Base-by-base conservation (phyloP, 2,113 vertebrate species). In the Myanophis thanlyinensis region DNA sequence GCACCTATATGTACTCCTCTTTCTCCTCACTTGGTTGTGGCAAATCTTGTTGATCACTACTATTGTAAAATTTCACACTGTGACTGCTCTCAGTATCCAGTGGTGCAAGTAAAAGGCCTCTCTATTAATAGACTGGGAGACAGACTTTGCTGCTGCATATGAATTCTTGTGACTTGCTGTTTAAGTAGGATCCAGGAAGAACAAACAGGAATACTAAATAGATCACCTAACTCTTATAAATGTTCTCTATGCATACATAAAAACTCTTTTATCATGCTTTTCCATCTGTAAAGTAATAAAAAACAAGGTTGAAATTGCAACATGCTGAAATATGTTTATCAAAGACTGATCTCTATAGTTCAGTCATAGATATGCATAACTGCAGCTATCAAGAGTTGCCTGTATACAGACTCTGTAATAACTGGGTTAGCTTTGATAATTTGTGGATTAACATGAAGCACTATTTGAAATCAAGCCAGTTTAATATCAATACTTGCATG, bases 391-490 rank as follows among this genome's bases (percentile, higher is more conserved):
- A 80, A 40, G n/a, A 80, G n/a, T 15, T 40, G 40, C 15, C 67
- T 40, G 18, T 80, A 40, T 80, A 80, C 15, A 22, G 18, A 80
- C 35, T 40, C 18, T 86, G 25, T 62, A 80, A 85, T 95, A 51
- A 56, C 49, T 94, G 93, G 56, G 48, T 96, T 95, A 94, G 91
- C 92, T 87, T 54, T 96, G 96, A 93, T 95, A 96, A 95, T 95
- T n/a, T 59, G 80, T 40, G 30, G 23, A 91, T 91, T 67, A 44
- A 93, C 87, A 40, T 90, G 11, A 93, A 93, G 93, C 93, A 49
- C 40, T 90, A 53, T 93, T 40, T 92, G 22, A 6, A 85, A 91
- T 91, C 12, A 88, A 30, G 23, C 22, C 53, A 30, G 51, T 95
- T 89, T 73, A 92, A 93, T 91, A 3, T 0, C 49, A 0, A 86